Base-by-base conservation (phyloP, 2,797 vertebrate species). In the Crax fasciolata region DNA sequence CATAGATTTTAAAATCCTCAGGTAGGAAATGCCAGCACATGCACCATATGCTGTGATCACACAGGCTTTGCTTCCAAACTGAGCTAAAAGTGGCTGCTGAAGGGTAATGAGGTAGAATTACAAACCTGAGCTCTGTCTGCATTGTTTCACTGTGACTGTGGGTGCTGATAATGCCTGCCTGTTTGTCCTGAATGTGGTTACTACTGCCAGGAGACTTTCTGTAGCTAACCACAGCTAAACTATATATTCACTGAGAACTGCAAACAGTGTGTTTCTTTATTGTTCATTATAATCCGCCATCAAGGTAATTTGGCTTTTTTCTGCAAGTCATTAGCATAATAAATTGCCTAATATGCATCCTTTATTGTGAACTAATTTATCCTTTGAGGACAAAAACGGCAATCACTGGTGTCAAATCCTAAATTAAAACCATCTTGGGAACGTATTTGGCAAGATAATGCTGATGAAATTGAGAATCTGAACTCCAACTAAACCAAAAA, bases 361-460 rank as follows among this genome's bases (percentile, higher is more conserved):
- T 87, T 91, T 94, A 87, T 80, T 93, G 75, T 88, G 28, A 91
- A 66, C 76, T 97, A 88, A 93, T 93, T 95, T 66, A 93, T 92
- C 91, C 84, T 94, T 89, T 77, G 79, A 95, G 73, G 18, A 38
- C 32, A 16, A 72, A 85, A 68, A 80, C 65, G 52, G 14, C 68
- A 94, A 82, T 88, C 1, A 0, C 21, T 67, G n/a, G 72, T 82
- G 87, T 93, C 92, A 96, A 89, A 94, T 71, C 62, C 89, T 94
- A 79, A 96, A 96, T 93, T 93, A 96, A 92, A 95, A 82, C 67
- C 90, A 95, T 70, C 63, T 87, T 81, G 85, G 83, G 90, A 96
- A 79, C 32, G 19, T 76, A 65, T 92, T 82, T 93, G 75, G 84
- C 72, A 84, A 92, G 87, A 79, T 93, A 93, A 93, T 46, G 66